phyloP scores from a whole-genome alignment of 2,113 vertebrate genomes.

The Parus major region DNA sequence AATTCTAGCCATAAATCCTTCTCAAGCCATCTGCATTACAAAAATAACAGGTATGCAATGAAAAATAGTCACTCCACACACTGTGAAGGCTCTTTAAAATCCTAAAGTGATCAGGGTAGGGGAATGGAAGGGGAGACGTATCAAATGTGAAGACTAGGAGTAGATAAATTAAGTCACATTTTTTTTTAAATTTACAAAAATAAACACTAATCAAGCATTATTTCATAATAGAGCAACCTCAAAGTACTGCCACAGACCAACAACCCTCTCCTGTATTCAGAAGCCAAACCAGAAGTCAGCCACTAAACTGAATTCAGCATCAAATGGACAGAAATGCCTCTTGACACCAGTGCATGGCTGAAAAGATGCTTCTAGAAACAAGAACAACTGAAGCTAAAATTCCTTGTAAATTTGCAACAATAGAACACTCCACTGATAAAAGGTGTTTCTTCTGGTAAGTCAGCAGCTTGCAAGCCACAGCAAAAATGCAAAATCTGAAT shows the following conservation, averaged over 20 bases:
- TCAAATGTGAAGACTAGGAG: constrained; percentile 32
- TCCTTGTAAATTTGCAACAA: not conserved
- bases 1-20: constrained; percentile 54
- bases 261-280: not conserved
- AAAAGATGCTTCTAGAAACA: not conserved
- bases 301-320: not conserved
- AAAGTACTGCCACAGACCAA: constrained; percentile 41
- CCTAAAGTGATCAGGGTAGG: constrained; percentile 31
- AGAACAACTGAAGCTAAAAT: not conserved
- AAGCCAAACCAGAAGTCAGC: not conserved
- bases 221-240: constrained; percentile 68
- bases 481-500: not conserved
- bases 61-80: constrained; percentile 62
- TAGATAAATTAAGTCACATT: constrained; percentile 68
- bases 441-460: not conserved
- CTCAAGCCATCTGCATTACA: constrained; percentile 60
- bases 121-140: not conserved
- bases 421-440: not conserved
- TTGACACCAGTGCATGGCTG: not conserved
- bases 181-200: constrained; percentile 68
- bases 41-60: constrained; percentile 63
- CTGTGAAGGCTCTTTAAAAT: constrained; percentile 52
- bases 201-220: constrained; percentile 71
- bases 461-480: not conserved
- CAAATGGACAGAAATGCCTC: not conserved